phyloP scores from a whole-genome alignment of 2,113 vertebrate species.

The Poeciliopsis retropinna region DNA sequence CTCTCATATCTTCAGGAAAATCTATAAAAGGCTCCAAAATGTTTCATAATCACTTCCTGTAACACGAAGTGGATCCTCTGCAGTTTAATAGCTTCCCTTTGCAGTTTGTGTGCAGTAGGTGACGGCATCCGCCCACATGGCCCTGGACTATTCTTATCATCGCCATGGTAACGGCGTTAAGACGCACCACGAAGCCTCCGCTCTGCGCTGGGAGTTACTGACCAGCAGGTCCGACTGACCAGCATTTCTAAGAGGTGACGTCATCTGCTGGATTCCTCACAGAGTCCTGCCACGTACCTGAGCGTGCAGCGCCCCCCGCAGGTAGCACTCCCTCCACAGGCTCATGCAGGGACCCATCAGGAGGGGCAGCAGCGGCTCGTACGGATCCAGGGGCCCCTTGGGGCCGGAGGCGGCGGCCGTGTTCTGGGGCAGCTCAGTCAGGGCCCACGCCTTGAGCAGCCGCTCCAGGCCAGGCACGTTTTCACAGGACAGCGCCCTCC shows the following conservation, averaged over 20 bases:
- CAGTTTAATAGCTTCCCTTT: conserved; percentile 8
- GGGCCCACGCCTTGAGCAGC: conserved; percentile 67
- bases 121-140: conserved; percentile 28
- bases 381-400: conserved; percentile 62
- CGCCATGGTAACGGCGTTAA: conserved; percentile 37
- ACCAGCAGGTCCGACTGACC: conserved; percentile 15
- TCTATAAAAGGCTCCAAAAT: background rate
- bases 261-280: background rate
- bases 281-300: conserved; percentile 77
- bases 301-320: conserved; percentile 85
- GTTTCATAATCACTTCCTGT: background rate
- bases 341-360: conserved; percentile 84
- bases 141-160: conserved; percentile 38
- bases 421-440: conserved; percentile 48
- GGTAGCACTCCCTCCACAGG: conserved; percentile 91
- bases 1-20: background rate
- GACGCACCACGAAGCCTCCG: conserved; percentile 3
- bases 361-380: conserved; percentile 83
- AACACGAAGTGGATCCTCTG: background rate
- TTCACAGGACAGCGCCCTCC: conserved; percentile 80
- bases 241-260: background rate
- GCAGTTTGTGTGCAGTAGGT: conserved; percentile 15
- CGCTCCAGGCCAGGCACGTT: conserved; percentile 80
- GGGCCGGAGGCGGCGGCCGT: conserved; percentile 17
- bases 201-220: background rate